These are phyloP conservation scores for Drosophila saltans DNA, from an alignment of 1,140 invertebrate genomes.

Conservation along the genomic window DNA sequence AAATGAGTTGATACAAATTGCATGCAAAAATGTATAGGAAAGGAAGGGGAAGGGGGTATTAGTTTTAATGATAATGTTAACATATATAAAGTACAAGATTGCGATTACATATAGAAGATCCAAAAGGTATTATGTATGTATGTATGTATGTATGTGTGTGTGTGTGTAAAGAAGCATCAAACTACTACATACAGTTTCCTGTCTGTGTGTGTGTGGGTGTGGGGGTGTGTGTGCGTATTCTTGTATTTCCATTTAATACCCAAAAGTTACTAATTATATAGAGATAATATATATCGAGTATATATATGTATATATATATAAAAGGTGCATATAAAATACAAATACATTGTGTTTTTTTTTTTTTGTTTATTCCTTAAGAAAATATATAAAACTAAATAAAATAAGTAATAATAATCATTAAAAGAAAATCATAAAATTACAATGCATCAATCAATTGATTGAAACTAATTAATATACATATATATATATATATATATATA, in stretches of 20 bases:
- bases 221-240: neutral
- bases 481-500: neutral
- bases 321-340: slow-evolving; percentile 10
- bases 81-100: too few relatives aligned
- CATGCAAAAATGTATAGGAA: neutral
- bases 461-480: neutral
- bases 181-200: slow-evolving; percentile 14
- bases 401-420: slow-evolving; percentile 2
- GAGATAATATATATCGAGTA: too few relatives aligned
- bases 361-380: neutral
- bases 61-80: neutral
- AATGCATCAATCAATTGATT: neutral
- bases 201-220: slow-evolving; percentile 32
- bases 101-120: too few relatives aligned
- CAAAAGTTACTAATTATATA: slow-evolving; percentile 1
- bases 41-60: neutral
- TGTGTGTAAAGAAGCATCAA: neutral
- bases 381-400: neutral
- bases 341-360: slow-evolving; percentile 3
- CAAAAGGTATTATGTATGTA: too few relatives aligned
- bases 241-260: slow-evolving; percentile 14
- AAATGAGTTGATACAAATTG: neutral
- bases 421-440: neutral
- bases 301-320: neutral
- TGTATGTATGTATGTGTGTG: too few relatives aligned